These are phyloP conservation scores for Antheraea pernyi DNA, from an alignment of 1,140 invertebrate species.

Conservation along the genomic window DNA sequence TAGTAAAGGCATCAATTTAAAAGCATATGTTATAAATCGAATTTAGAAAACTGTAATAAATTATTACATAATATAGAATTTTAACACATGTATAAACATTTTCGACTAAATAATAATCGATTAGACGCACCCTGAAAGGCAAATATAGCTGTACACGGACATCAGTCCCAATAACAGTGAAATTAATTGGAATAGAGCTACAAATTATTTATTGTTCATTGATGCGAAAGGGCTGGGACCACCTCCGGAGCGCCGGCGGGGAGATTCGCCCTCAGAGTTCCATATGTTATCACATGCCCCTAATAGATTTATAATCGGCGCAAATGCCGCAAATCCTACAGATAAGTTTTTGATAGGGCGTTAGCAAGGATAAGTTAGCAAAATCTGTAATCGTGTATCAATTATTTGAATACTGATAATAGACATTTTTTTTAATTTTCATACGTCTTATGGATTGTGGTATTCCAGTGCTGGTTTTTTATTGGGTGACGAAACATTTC, in stretches of 20 bases:
- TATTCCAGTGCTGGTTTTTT: too few species aligned
- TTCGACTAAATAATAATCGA: too few species aligned
- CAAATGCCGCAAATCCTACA: conserved; percentile 60
- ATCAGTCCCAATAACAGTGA: conserved; percentile 6
- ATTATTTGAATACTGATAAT: too few species aligned
- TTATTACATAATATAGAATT: too few species aligned
- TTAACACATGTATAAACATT: too few species aligned
- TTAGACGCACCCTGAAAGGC: not conserved
- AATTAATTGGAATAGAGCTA: conserved; percentile 6
- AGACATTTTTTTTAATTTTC: too few species aligned
- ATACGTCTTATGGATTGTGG: too few species aligned
- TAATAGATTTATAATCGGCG: conserved; percentile 65
- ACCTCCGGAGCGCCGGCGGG: conserved; percentile 42
- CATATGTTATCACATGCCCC: conserved; percentile 58
- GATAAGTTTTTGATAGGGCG: not conserved
- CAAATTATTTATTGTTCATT: conserved; percentile 14
- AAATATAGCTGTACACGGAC: not conserved
- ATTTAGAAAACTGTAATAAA: too few species aligned
- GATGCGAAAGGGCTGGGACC: conserved; percentile 25
- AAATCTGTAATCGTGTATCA: not conserved
- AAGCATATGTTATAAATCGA: too few species aligned
- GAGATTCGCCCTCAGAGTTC: conserved; percentile 40
- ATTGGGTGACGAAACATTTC: too few species aligned
- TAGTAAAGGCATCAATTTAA: too few species aligned
- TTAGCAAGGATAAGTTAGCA: not conserved